Conservation (phyloP, 2,888 invertebrate species). For the Hofmannophila pseudospretella region DNA sequence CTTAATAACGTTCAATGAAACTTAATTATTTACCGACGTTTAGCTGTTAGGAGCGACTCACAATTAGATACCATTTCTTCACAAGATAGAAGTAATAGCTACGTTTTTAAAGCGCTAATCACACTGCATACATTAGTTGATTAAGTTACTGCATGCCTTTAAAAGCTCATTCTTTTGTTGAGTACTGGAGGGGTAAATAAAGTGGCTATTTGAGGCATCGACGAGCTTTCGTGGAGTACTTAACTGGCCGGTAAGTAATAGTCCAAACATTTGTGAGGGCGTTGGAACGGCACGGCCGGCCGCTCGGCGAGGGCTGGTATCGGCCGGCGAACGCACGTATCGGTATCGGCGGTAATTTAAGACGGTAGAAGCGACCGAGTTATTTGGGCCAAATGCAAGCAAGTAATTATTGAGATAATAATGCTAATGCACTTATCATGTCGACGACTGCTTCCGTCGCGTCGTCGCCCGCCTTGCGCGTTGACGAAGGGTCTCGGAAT, state of each 20-base stretch:
- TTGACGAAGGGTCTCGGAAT: constrained; percentile 28
- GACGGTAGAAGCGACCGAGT: constrained; percentile 59
- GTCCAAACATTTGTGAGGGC: constrained; percentile 55
- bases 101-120: constrained; percentile 43
- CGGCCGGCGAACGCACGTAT: constrained; percentile 43
- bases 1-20: constrained; percentile 7
- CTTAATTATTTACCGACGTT: constrained; percentile 7
- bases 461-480: constrained; percentile 34
- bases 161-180: constrained; percentile 48
- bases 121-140: constrained; percentile 48
- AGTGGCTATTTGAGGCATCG: constrained; percentile 40
- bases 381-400: constrained; percentile 74
- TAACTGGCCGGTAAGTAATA: constrained; percentile 61
- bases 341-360: constrained; percentile 59
- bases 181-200: constrained; percentile 50
- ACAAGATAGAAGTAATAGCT: constrained; percentile 2
- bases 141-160: constrained; percentile 54
- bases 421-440: constrained; percentile 78
- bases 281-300: constrained; percentile 23
- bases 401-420: constrained; percentile 77
- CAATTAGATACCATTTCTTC: constrained; percentile 10
- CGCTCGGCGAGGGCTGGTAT: constrained; percentile 33
- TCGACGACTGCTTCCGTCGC: constrained; percentile 70
- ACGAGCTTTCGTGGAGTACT: constrained; percentile 35
- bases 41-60: background rate